phyloP scores from a whole-genome alignment of 2,888 invertebrate genomes.

The Drosophila meridiana region DNA sequence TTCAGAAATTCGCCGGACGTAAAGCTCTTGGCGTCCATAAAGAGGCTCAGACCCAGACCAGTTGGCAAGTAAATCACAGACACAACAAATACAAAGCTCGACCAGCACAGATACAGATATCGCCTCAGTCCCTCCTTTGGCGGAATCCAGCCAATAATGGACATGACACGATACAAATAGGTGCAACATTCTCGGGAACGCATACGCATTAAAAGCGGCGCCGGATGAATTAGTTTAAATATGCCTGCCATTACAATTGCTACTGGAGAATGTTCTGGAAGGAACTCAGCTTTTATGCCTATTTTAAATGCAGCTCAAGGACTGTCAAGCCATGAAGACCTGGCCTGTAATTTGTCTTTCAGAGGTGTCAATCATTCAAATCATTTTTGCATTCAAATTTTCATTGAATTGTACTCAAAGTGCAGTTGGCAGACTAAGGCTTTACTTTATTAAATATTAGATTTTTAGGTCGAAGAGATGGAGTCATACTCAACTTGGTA shows the following conservation, averaged over 20 bases:
- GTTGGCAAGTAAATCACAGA: constrained; percentile 33
- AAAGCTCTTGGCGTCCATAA: constrained; percentile 16
- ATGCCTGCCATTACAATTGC: not conserved
- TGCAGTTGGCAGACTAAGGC: no score
- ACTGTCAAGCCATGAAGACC: no score
- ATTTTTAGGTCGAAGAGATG: no score
- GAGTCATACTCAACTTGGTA: no score
- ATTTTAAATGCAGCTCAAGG: not conserved
- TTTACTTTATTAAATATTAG: no score
- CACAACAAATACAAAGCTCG: constrained; percentile 15
- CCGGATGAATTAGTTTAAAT: constrained; percentile 35
- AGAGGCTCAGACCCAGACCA: constrained; percentile 29
- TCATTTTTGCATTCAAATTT: not conserved
- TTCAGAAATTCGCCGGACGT: constrained; percentile 38
- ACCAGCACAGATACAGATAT: constrained; percentile 37
- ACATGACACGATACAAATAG: constrained; percentile 27
- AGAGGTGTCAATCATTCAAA: constrained; percentile 1
- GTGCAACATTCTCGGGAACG: constrained; percentile 31
- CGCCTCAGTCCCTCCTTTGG: constrained; percentile 23
- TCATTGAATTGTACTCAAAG: not conserved
- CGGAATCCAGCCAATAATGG: constrained; percentile 41
- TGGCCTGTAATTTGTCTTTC: not conserved
- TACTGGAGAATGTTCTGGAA: not conserved
- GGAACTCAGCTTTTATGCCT: not conserved
- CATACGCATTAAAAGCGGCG: constrained; percentile 30